Conservation (phyloP, 2,113 vertebrate species). For the Syngnathoides biaculeatus region DNA sequence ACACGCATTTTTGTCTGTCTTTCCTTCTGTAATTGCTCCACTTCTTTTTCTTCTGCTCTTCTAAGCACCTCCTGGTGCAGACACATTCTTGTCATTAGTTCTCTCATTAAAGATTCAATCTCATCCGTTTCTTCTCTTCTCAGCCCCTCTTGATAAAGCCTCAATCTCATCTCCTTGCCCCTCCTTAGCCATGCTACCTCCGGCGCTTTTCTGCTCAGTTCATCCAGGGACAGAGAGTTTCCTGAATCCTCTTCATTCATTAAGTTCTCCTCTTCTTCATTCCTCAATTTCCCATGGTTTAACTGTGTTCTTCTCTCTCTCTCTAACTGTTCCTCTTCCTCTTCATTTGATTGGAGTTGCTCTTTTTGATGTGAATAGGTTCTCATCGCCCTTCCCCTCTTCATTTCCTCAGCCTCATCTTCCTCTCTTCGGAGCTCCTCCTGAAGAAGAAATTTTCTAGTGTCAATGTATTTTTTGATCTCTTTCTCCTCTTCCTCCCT, state of each 20-base stretch:
- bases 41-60: slow-evolving; percentile 66
- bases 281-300: not conserved
- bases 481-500: not conserved
- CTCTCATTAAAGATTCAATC: not conserved
- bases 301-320: not conserved
- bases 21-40: slow-evolving; percentile 64
- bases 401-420: not conserved
- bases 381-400: not conserved
- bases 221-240: not conserved
- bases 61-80: slow-evolving; percentile 21
- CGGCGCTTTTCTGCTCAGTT: not conserved
- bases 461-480: not conserved
- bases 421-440: not conserved
- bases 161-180: not conserved
- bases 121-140: not conserved
- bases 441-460: not conserved
- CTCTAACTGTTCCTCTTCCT: not conserved
- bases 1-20: slow-evolving; percentile 67
- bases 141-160: not conserved
- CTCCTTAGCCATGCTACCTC: not conserved
- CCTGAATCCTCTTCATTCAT: not conserved
- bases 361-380: not conserved
- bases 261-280: not conserved
- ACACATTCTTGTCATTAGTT: slow-evolving; percentile 23
- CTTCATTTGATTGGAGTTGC: not conserved